Evolutionary conservation across 1,140 invertebrate species (phyloP), one percentile per base, ranked within the genome.

Genomic region (Lucilia sericata): DNA sequence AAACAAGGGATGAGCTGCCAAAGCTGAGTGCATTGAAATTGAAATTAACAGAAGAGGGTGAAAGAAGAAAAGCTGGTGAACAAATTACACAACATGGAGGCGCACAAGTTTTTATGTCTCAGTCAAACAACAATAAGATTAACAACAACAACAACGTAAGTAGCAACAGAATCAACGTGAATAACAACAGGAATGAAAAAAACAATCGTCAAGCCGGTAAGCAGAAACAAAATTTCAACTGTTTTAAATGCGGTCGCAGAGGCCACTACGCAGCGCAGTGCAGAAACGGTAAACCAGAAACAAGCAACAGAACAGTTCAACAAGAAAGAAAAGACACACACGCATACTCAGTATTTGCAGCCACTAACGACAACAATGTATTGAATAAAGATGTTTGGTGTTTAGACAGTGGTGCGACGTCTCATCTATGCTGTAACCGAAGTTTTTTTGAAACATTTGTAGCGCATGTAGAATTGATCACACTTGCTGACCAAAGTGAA

Each of bases 31-130:
- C 65, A 30, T 60, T 84, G 10, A 84, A 84, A 47, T 36, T 84
- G 12, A n/a, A n/a, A n/a, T n/a, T n/a, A n/a, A 47, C 80, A n/a
- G 84, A 84, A 36, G 84, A 84, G 25, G 25, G 47, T 25, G 84
- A 84, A 49, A 76, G 83, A 55, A 51, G 60, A 78, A 55, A 55
- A 49, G 36, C 49, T 19, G 5, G 36, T n/a, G 30, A 83, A 47
- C 9, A 17, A n/a, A 60, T 55, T 42, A 10, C 2, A 14, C 13
- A 25, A 34, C 5, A 25, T 55, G 0, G 47, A 19, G 30, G 19
- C 1, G 51, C 7, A 75, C 19, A 55, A 78, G 83, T 19, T 12
- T 55, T 34, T 8, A 65, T 19, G 14, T 25, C 49, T 5, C 42
- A 42, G 47, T 25, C 5, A 83, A 83, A n/a, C 14, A 21, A 21